phyloP scores from a whole-genome alignment of 2,888 invertebrate species.

The Rhimphoctona megacephalus region DNA sequence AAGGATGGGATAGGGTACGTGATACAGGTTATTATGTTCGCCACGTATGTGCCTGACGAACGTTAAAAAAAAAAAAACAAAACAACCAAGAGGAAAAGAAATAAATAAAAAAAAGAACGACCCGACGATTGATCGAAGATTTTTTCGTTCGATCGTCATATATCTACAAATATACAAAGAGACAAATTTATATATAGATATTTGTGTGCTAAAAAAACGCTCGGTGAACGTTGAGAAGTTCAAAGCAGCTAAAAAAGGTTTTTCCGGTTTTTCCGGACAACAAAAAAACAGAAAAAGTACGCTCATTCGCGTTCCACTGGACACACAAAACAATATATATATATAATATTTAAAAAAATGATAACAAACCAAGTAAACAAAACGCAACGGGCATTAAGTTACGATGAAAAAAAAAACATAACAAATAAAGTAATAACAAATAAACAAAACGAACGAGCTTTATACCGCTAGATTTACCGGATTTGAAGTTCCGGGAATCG shows the following conservation, averaged over 20 bases:
- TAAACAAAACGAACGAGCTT: slow-evolving; percentile 79
- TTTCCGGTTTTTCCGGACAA: not conserved
- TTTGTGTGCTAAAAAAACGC: slow-evolving; percentile 44
- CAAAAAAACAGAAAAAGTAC: slow-evolving; percentile 19
- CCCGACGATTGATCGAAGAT: slow-evolving; percentile 11
- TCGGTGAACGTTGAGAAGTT: slow-evolving; percentile 34
- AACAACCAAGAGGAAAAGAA: not conserved
- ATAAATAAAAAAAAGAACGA: slow-evolving; percentile 8
- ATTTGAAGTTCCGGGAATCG: slow-evolving; percentile 67
- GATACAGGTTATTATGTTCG: slow-evolving; percentile 70
- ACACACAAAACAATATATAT: slow-evolving; percentile 42
- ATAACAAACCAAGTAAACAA: slow-evolving; percentile 42
- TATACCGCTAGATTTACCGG: slow-evolving; percentile 74
- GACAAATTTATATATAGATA: slow-evolving; percentile 44
- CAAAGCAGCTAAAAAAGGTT: slow-evolving; percentile 51
- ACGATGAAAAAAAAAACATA: slow-evolving; percentile 64
- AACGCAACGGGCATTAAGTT: slow-evolving; percentile 81
- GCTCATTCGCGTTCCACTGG: slow-evolving; percentile 34
- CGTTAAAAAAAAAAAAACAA: slow-evolving; percentile 46
- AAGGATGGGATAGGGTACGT: slow-evolving; percentile 61
- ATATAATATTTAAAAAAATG: slow-evolving; percentile 33
- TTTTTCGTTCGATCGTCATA: slow-evolving; percentile 38
- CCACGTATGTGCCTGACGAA: slow-evolving; percentile 70
- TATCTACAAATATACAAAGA: slow-evolving; percentile 50
- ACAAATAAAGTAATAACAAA: slow-evolving; percentile 21